Base-by-base conservation (phyloP, 2,113 vertebrate species). In the Caloenas nicobarica region DNA sequence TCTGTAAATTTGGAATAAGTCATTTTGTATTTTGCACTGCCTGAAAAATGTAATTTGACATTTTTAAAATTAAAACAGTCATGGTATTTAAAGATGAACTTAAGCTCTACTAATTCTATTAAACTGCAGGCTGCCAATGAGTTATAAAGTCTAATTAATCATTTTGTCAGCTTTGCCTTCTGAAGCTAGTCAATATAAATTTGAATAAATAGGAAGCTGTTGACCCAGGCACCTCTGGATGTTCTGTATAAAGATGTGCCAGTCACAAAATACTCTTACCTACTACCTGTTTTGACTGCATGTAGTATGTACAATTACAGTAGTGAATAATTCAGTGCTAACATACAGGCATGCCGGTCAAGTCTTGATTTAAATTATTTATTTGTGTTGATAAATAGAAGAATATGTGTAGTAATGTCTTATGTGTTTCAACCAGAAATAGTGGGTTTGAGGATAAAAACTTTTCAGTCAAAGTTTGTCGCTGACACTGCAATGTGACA, bases 81-180 rank as follows among this genome's bases (percentile, higher is more conserved):
- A 97, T 96, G 87, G 89, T 97, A 96, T 98, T 98, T 98, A 98
- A 98, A 96, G 97, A 97, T 97, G 97, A 98, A 98, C 97, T 96
- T 97, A 96, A 97, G 95, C 97, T 97, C 97, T 91, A 91, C 93
- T 98, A 98, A 98, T 98, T 98, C 91, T 93, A 97, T 98, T 98
- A 98, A 98, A 97, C 96, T 97, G 74, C 53, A 97, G 91, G 83
- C 85, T 98, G 96, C 89, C 97, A 98, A 98, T 97, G 97, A 97
- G 95, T 96, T 97, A 98, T 93, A 97, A 96, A 96, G 85, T 84
- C 95, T 97, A 98, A 98, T 98, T 98, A 98, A 98, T 98, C 97
- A 98, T 98, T 97, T 97, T 98, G 97, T 98, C 97, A 98, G 96
- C 86, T 97, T 96, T 96, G 92, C 95, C 97, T 97, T 97, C 97